phyloP scores from a whole-genome alignment of 1,140 invertebrate genomes.

The Bombus superbus region DNA sequence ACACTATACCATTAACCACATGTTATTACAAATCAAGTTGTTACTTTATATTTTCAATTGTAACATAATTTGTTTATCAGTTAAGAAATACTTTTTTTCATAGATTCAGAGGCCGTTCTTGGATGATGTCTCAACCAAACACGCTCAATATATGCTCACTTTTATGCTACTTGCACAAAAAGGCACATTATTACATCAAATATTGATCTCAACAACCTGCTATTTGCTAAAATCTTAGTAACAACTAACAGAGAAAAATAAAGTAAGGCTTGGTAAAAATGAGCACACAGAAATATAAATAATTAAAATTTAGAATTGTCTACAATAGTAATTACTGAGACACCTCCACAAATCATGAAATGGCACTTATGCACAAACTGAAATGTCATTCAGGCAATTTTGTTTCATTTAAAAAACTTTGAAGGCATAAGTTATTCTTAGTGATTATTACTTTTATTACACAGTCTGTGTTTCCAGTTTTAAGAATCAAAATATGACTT shows the following conservation, averaged over 20 bases:
- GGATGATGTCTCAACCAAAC: constrained; percentile 62
- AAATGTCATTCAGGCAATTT: constrained; percentile 64
- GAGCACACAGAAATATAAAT: constrained; percentile 50
- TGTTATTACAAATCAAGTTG: constrained; percentile 59
- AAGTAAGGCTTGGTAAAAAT: constrained; percentile 49
- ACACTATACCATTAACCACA: constrained; percentile 55
- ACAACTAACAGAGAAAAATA: constrained; percentile 47
- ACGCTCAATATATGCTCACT: constrained; percentile 50
- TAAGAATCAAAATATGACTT: constrained; percentile 77
- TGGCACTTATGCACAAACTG: constrained; percentile 67
- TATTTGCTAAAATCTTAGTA: constrained; percentile 38
- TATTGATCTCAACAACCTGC: constrained; percentile 53
- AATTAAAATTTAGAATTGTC: constrained; percentile 53
- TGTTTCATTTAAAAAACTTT: constrained; percentile 72
- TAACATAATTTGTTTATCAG: constrained; percentile 52
- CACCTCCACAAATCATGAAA: constrained; percentile 61
- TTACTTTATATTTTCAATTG: constrained; percentile 50
- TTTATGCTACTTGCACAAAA: constrained; percentile 55
- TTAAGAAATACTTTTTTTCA: constrained; percentile 44
- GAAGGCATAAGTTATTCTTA: constrained; percentile 73
- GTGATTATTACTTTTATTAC: constrained; percentile 76
- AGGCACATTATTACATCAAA: constrained; percentile 51
- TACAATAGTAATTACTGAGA: constrained; percentile 57
- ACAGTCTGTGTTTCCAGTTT: constrained; percentile 72
- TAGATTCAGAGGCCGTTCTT: constrained; percentile 66